Percentiles rank a stretch among this genome's conserved stretches.
These are phyloP conservation scores for Hormaphis cornu DNA, from an alignment of 1,140 invertebrate genomes.

Conservation along the genomic window DNA sequence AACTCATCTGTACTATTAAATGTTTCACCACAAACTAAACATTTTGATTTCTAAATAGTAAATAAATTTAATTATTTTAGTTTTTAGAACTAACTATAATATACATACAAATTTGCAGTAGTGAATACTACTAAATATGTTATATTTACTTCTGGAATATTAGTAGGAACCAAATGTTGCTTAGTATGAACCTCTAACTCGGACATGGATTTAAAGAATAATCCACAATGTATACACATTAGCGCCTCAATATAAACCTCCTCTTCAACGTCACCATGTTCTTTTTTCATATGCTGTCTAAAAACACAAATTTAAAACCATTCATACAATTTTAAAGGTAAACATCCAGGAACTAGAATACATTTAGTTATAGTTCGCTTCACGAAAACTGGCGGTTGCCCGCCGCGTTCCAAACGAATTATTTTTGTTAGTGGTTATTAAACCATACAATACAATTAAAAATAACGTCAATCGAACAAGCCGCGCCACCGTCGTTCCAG, in stretches of 20 bases:
- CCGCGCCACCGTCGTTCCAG: no score
- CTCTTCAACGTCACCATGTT: conserved; percentile 44
- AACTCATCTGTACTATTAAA: conserved; percentile 49
- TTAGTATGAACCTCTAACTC: conserved; percentile 61
- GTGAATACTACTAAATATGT: no score
- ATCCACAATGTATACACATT: conserved; percentile 64
- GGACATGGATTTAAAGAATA: conserved; percentile 60
- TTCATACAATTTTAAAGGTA: background rate
- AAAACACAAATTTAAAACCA: background rate
- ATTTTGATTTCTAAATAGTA: conserved; percentile 40
- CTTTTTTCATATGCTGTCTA: conserved; percentile 40
- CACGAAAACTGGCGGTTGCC: no score
- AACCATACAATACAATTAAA: no score
- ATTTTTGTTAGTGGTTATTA: no score
- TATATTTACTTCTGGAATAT: background rate
- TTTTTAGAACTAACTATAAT: background rate
- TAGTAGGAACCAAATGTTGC: conserved; percentile 29
- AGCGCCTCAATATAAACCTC: conserved; percentile 47
- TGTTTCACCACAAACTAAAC: conserved; percentile 56
- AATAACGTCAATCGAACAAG: no score
- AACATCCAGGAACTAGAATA: background rate
- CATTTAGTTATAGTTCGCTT: no score
- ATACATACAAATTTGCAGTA: no score
- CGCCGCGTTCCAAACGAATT: no score
- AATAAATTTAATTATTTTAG: conserved; percentile 22